phyloP scores from a whole-genome alignment of 2,113 vertebrate genomes.

The Larimichthys crocea region DNA sequence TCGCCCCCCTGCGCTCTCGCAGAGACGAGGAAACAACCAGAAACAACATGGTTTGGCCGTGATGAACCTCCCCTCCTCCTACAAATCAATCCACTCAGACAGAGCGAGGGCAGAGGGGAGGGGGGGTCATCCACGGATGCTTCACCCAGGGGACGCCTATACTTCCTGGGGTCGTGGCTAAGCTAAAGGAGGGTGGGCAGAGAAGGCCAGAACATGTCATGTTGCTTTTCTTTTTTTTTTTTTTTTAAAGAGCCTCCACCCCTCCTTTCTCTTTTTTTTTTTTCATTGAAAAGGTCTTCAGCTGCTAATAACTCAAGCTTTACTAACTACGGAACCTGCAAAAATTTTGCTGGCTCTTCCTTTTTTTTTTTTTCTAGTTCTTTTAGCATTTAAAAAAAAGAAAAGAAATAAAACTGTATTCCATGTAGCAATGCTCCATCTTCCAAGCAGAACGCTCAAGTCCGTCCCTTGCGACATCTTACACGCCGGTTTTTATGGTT shows the following conservation, averaged over 20 bases:
- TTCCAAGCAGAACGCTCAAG: constrained; percentile 61
- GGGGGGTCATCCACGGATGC: constrained; percentile 29
- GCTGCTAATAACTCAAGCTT: constrained; percentile 85
- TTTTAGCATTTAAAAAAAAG: constrained; percentile 73
- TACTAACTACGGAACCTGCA: constrained; percentile 78
- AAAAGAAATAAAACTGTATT: constrained; percentile 57
- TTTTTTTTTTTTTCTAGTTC: constrained; percentile 53
- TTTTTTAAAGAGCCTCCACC: constrained; percentile 31
- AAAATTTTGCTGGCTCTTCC: constrained; percentile 65
- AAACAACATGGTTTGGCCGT: constrained; percentile 27
- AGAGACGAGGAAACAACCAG: constrained; percentile 8
- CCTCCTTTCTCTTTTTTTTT: constrained; percentile 57
- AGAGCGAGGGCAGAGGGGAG: no score
- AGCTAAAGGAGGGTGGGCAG: constrained; percentile 22
- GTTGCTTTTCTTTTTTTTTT: constrained; percentile 15
- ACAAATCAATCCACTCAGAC: constrained; percentile 11
- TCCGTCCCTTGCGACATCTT: no score
- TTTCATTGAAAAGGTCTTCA: constrained; percentile 73
- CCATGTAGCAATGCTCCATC: constrained; percentile 80
- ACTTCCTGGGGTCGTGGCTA: constrained; percentile 42
- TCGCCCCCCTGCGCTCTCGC: no score
- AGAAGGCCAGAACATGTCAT: constrained; percentile 44
- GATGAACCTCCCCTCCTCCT: constrained; percentile 1
- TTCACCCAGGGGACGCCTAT: constrained; percentile 31
- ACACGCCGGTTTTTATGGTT: no score